Evolutionary conservation across 2,113 vertebrate genomes (phyloP).

Genomic region (Elephantulus edwardii): DNA sequence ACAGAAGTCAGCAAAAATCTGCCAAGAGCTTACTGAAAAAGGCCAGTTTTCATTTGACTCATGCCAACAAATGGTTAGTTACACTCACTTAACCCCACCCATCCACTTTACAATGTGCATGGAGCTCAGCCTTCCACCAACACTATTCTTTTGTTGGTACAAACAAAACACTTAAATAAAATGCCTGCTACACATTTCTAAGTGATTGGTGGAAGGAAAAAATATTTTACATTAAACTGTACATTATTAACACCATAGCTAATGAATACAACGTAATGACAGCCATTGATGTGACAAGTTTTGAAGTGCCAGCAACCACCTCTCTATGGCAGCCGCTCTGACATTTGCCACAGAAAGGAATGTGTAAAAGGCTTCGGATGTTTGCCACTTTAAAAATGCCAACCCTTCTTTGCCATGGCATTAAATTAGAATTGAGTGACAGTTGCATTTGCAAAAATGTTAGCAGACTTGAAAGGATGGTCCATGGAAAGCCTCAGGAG

Average conservation of each 20-base stretch:
- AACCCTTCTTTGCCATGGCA: constrained; percentile 11
- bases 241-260: neutral
- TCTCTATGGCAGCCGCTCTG: constrained; percentile 56
- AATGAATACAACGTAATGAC: constrained; percentile 31
- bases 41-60: constrained; percentile 68
- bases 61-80: neutral
- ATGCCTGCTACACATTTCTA: neutral
- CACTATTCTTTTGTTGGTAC: neutral
- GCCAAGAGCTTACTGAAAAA: constrained; percentile 53
- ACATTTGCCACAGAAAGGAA: constrained; percentile 10
- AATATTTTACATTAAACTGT: neutral
- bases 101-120: neutral
- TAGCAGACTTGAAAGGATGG: neutral
- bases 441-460: constrained; percentile 60
- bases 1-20: constrained; percentile 76
- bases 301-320: constrained; percentile 15
- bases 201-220: neutral
- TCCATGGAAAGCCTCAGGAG: neutral
- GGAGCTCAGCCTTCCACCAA: neutral
- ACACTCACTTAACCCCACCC: neutral
- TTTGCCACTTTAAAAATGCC: constrained; percentile 58
- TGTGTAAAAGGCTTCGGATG: constrained; percentile 42
- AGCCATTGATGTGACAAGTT: neutral
- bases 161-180: constrained; percentile 8
- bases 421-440: constrained; percentile 64